Conservation (phyloP, 2,888 invertebrate genomes). For the Trichopria drosophilae region DNA sequence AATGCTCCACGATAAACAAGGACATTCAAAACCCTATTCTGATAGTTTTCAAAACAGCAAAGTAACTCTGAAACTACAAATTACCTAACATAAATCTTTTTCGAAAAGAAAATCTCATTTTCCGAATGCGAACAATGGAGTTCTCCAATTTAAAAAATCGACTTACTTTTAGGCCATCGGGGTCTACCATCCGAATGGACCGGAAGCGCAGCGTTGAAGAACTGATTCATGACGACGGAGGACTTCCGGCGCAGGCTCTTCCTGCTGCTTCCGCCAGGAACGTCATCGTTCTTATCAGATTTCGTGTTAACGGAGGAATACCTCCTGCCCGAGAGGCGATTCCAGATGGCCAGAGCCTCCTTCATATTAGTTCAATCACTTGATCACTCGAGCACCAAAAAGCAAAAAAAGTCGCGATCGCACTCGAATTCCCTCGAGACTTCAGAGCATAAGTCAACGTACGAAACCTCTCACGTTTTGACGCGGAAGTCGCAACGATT, state of each 20-base stretch:
- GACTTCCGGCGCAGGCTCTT: constrained; percentile 57
- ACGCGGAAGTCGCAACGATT: too few relatives aligned
- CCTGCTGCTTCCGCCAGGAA: constrained; percentile 34
- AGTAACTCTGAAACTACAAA: too few relatives aligned
- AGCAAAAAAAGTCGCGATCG: too few relatives aligned
- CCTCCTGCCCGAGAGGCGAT: constrained; percentile 60
- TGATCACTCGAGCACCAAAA: too few relatives aligned
- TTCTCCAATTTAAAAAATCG: constrained; percentile 1
- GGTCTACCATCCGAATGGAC: constrained; percentile 54
- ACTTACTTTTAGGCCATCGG: constrained; percentile 61
- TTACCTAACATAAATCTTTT: too few relatives aligned
- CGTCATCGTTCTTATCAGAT: constrained; percentile 33
- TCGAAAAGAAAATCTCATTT: too few relatives aligned
- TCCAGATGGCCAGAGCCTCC: constrained; percentile 67
- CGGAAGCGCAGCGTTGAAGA: constrained; percentile 60
- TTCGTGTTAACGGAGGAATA: constrained; percentile 63
- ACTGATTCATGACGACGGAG: constrained; percentile 56
- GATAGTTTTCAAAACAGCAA: too few relatives aligned
- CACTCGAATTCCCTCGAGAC: too few relatives aligned
- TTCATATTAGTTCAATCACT: constrained; percentile 63
- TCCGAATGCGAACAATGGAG: background rate
- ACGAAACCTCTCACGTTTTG: too few relatives aligned
- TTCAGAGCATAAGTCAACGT: too few relatives aligned
- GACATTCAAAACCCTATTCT: too few relatives aligned
- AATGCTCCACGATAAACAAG: too few relatives aligned